Evolutionary conservation across 1,140 invertebrate species (phyloP).

Genomic region (Chironomus tepperi): DNA sequence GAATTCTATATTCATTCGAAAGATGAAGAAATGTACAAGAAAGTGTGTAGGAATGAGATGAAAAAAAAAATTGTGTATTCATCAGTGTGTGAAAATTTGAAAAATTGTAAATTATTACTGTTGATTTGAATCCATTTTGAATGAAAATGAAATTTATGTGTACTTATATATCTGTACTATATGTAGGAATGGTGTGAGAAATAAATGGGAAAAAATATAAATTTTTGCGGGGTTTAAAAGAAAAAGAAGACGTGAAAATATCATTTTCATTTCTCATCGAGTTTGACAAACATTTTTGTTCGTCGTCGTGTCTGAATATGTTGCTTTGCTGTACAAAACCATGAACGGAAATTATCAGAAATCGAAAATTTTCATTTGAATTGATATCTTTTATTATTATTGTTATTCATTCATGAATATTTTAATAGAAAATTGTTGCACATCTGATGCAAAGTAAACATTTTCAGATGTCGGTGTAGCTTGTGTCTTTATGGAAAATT

Average conservation of each 20-base stretch:
- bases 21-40: background rate
- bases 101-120: conserved; percentile 15
- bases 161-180: background rate
- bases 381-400: too few relatives aligned
- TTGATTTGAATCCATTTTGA: background rate
- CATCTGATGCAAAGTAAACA: background rate
- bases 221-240: background rate
- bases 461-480: background rate
- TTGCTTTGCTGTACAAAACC: background rate
- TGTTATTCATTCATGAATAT: too few relatives aligned
- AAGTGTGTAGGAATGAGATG: too few relatives aligned
- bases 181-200: background rate
- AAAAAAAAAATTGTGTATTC: background rate
- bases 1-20: background rate
- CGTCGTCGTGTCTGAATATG: too few relatives aligned
- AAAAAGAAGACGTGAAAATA: background rate
- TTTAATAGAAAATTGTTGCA: background rate
- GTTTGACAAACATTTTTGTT: background rate
- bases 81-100: conserved; percentile 8
- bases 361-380: background rate
- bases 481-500: background rate
- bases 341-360: background rate
- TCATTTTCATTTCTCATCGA: conserved; percentile 7
- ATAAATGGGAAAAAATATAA: background rate
- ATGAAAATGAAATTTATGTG: too few relatives aligned